Evolutionary conservation across 2,888 invertebrate species (phyloP), one percentile per base, ranked within the genome.

Genomic region (Brachynemurus nebulosus): DNA sequence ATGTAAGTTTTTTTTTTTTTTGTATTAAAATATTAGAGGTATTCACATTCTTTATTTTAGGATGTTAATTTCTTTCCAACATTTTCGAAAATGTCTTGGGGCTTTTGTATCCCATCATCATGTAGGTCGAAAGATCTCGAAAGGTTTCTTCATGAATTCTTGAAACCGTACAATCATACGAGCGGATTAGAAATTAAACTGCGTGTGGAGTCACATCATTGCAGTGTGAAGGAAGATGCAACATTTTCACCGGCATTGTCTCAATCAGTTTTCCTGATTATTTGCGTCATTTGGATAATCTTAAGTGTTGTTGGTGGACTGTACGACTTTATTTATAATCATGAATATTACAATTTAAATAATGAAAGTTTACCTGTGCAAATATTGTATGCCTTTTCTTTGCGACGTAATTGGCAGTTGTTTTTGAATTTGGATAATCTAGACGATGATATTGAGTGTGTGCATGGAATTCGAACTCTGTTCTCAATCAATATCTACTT

Each of bases 61-160:
- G 41, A 34, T 20, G 43, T 45, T 4, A 27, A 34, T 4, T 47
- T 47, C 38, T 47, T 47, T 44, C 47, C 47, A 16, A 19, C 47
- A 16, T 47, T 47, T 27, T 45, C 47, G n/a, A 53, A 59, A 43
- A 53, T 74, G 0, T 69, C 71, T 43, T 76, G 76, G 71, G 74
- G 74, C 2, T 70, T 72, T 0, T 78, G 77, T 53, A 64, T 76
- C 9, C 77, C 77, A n/a, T 69, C 70, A 34, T 64, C 69, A 1
- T 77, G 77, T 52, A 61, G 64, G 19, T 63, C 69, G 2, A 55
- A 59, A 4, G 69, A 74, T 7, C 66, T 77, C n/a, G 63, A 65
- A 18, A 55, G 59, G 7, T 48, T 54, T 21, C 45, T 60, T 17
- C 46, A 53, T 19, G 42, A 51, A 19, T 47, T 55, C 17, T 46